Conservation (phyloP, 2,888 invertebrate genomes). For the Amphimallon solstitiale region DNA sequence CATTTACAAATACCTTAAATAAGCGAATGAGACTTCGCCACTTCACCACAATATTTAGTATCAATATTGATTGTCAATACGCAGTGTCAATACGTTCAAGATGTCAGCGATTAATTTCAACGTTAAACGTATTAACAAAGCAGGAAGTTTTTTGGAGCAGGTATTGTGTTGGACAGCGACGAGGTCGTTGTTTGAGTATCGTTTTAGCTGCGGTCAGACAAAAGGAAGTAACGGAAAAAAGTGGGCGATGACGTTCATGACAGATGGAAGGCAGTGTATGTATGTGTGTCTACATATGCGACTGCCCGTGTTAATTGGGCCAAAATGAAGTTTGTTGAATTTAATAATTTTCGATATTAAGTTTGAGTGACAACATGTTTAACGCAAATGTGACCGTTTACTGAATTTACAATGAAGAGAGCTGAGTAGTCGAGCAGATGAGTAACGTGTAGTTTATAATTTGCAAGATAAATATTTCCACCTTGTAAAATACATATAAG, state of each 20-base stretch:
- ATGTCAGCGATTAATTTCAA: constrained; percentile 15
- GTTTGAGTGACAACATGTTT: too few species aligned
- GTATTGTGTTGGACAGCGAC: not conserved
- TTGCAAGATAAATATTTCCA: too few species aligned
- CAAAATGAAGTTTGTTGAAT: not conserved
- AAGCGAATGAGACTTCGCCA: constrained; percentile 5
- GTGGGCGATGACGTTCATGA: constrained; percentile 1
- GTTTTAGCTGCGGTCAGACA: not conserved
- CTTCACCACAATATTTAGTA: constrained; percentile 9
- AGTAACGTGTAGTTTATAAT: too few species aligned
- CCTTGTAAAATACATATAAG: too few species aligned
- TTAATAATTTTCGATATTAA: too few species aligned
- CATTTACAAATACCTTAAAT: constrained; percentile 11
- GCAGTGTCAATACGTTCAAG: constrained; percentile 12
- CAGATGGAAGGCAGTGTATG: not conserved
- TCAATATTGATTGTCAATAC: constrained; percentile 10
- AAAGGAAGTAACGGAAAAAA: constrained; percentile 4
- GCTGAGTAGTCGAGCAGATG: too few species aligned
- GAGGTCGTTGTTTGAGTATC: constrained; percentile 9
- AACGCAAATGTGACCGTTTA: too few species aligned
- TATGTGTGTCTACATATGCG: not conserved
- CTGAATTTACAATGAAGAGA: too few species aligned
- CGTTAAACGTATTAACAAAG: not conserved
- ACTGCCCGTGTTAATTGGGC: constrained; percentile 1
- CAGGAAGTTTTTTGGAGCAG: not conserved